Percentiles rank a stretch among this genome's conserved stretches.
These are phyloP conservation scores for Desmophyllum pertusum DNA, from an alignment of 92 coral and sea anemone genomes.

Conservation along the genomic window DNA sequence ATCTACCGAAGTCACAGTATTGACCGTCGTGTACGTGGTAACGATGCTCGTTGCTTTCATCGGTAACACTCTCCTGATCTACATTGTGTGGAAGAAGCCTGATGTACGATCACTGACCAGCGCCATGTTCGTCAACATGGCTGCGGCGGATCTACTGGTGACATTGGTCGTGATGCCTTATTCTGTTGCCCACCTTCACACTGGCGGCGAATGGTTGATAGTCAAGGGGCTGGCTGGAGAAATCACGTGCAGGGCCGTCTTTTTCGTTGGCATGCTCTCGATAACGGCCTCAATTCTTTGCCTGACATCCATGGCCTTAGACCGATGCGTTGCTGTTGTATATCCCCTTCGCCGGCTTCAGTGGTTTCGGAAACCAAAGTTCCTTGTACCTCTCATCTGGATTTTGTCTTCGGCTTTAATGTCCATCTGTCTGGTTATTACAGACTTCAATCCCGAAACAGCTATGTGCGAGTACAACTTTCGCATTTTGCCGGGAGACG, in stretches of 20 bases:
- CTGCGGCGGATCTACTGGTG: not conserved
- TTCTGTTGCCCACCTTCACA: not conserved
- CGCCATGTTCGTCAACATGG: too few relatives aligned
- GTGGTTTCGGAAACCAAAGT: too few relatives aligned
- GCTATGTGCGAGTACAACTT: too few relatives aligned
- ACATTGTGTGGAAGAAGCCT: too few relatives aligned
- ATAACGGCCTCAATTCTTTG: too few relatives aligned
- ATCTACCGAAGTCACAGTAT: not conserved
- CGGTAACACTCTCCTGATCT: too few relatives aligned
- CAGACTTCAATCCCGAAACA: too few relatives aligned
- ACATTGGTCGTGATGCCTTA: not conserved
- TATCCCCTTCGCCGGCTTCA: too few relatives aligned
- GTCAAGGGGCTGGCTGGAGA: not conserved
- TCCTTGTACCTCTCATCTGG: too few relatives aligned
- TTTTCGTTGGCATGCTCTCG: not conserved
- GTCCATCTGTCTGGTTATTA: not conserved
- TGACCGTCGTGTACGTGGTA: not conserved
- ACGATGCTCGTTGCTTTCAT: not conserved
- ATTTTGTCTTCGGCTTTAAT: not conserved
- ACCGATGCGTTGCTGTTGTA: too few relatives aligned
- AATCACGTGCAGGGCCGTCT: not conserved
- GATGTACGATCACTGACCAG: too few relatives aligned
- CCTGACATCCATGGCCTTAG: not conserved
- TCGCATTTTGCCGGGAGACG: not conserved
- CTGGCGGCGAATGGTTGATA: not conserved